Conservation (phyloP, 2,113 vertebrate species). For the Entomyzon cyanotis region DNA sequence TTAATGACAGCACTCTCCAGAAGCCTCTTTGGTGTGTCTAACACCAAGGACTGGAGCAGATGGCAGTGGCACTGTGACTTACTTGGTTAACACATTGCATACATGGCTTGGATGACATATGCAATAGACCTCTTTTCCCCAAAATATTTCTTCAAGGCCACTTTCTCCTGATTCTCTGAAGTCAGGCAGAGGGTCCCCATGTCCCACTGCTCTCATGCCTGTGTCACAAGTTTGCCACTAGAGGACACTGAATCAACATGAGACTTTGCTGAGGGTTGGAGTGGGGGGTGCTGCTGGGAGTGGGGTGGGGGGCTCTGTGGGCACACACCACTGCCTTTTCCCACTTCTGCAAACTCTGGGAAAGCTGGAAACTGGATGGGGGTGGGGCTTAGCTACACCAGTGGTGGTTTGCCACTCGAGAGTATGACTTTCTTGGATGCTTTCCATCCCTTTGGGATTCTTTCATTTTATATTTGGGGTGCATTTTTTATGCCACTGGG, state of each 20-base stretch:
- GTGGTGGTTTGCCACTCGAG: neutral
- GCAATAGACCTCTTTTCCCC: neutral
- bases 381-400: neutral
- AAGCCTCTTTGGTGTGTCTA: neutral
- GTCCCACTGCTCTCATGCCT: neutral
- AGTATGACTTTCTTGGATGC: neutral
- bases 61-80: neutral
- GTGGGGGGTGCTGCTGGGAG: neutral
- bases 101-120: neutral
- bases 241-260: constrained; percentile 65
- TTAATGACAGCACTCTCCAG: neutral
- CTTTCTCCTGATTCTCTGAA: neutral
- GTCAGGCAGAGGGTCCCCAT: neutral
- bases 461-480: constrained; percentile 40
- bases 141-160: neutral
- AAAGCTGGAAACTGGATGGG: neutral
- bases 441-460: neutral
- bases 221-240: constrained; percentile 43
- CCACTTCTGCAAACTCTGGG: neutral
- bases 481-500: neutral
- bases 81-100: neutral
- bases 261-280: neutral
- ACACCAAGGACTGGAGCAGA: neutral
- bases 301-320: neutral
- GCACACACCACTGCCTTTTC: neutral